Conservation (phyloP, 2,797 vertebrate species). For the Syngnathus acus region DNA sequence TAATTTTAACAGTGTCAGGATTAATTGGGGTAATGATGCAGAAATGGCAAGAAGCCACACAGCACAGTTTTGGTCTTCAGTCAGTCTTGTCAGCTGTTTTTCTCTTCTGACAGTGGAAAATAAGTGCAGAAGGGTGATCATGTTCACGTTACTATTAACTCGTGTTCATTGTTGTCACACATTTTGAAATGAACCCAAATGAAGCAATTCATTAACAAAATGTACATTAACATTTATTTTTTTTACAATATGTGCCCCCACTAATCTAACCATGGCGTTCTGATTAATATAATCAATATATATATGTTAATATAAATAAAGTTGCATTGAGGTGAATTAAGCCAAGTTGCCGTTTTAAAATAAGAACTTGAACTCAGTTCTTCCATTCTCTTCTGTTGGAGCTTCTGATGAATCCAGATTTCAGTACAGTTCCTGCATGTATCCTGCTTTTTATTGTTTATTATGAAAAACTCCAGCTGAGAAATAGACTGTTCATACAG, state of each 20-base stretch:
- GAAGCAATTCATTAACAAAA: no score
- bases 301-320: no score
- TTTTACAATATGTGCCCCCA: no score
- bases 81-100: background rate
- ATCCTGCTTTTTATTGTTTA: background rate
- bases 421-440: no score
- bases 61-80: background rate
- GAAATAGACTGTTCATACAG: background rate
- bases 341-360: background rate
- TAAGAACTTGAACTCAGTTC: background rate
- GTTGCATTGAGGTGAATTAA: no score
- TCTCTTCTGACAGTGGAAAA: background rate
- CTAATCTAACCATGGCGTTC: no score
- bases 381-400: background rate
- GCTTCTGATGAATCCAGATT: background rate
- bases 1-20: background rate
- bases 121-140: background rate
- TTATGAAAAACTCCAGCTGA: background rate
- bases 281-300: no score
- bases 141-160: background rate
- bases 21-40: background rate
- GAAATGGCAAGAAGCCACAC: background rate
- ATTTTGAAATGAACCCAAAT: no score
- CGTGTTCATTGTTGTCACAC: no score
- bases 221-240: no score